phyloP scores from a whole-genome alignment of 92 coral and sea anemone species.

The Actinostola sp. region DNA sequence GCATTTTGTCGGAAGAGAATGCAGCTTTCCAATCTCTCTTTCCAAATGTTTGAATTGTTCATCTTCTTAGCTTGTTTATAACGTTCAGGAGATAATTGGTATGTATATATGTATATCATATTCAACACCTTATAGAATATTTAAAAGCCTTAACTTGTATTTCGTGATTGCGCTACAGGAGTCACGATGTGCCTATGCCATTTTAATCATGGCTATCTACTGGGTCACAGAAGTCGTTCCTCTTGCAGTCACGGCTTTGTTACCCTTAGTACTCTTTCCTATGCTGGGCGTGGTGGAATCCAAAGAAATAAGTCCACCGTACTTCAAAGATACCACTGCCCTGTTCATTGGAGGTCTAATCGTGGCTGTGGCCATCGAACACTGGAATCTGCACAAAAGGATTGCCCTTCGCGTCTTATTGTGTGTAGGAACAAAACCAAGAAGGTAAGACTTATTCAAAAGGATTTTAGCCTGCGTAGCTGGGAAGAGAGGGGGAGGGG shows the following conservation, averaged over 20 bases:
- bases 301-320: slow-evolving; percentile 73
- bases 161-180: slow-evolving; percentile 41
- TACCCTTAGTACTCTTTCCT: slow-evolving; percentile 76
- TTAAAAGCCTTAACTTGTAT: not conserved
- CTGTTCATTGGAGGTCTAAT: slow-evolving; percentile 82
- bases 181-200: slow-evolving; percentile 72
- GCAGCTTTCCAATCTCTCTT: no score
- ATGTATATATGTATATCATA: not conserved
- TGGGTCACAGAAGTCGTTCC: slow-evolving; percentile 80
- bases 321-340: slow-evolving; percentile 85
- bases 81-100: no score
- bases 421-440: slow-evolving; percentile 68
- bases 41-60: no score
- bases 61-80: no score
- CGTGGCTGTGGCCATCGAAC: slow-evolving; percentile 86
- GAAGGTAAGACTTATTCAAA: slow-evolving; percentile 37
- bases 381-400: slow-evolving; percentile 83
- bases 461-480: not conserved
- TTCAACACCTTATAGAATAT: not conserved
- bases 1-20: no score
- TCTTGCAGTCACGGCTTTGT: slow-evolving; percentile 78
- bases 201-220: slow-evolving; percentile 73
- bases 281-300: slow-evolving; percentile 77
- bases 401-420: slow-evolving; percentile 68
- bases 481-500: no score